phyloP scores from a whole-genome alignment of 2,113 vertebrate genomes.

The Siniperca chuatsi region DNA sequence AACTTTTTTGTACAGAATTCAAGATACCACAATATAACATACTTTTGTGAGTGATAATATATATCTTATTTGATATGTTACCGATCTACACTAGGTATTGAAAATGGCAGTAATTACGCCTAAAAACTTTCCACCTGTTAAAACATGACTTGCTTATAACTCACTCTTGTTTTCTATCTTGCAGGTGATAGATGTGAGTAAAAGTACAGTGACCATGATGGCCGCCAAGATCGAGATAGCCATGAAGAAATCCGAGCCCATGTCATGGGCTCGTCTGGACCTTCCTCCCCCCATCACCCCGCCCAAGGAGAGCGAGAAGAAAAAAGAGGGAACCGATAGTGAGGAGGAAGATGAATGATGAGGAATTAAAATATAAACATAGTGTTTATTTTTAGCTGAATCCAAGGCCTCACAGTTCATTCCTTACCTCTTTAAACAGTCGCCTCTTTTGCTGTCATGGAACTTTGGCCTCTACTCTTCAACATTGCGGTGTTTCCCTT shows the following conservation, averaged over 20 bases:
- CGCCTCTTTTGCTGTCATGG: constrained; percentile 20
- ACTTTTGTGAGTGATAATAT: background rate
- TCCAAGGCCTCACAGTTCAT: constrained; percentile 37
- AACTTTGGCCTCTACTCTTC: constrained; percentile 21
- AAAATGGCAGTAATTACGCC: background rate
- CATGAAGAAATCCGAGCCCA: constrained; percentile 93
- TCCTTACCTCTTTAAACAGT: constrained; percentile 48
- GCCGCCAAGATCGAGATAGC: constrained; percentile 94
- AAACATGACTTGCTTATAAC: background rate
- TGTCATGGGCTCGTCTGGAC: constrained; percentile 95
- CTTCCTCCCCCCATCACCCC: constrained; percentile 83
- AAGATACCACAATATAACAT: background rate
- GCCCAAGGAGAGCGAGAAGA: constrained; percentile 78
- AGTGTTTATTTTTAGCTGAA: constrained; percentile 34
- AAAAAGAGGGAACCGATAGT: constrained; percentile 71
- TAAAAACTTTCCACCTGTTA: background rate
- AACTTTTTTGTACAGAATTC: background rate
- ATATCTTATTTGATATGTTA: background rate
- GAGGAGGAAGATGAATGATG: constrained; percentile 76
- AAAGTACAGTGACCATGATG: constrained; percentile 93
- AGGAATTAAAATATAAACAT: constrained; percentile 15
- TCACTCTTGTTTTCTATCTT: background rate
- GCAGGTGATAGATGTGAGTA: constrained; percentile 93
- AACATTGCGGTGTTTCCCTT: background rate
- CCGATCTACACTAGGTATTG: background rate